Evolutionary conservation across 2,888 invertebrate genomes (phyloP), one percentile per base, ranked within the genome.

Genomic region (Adineta ricciae): DNA sequence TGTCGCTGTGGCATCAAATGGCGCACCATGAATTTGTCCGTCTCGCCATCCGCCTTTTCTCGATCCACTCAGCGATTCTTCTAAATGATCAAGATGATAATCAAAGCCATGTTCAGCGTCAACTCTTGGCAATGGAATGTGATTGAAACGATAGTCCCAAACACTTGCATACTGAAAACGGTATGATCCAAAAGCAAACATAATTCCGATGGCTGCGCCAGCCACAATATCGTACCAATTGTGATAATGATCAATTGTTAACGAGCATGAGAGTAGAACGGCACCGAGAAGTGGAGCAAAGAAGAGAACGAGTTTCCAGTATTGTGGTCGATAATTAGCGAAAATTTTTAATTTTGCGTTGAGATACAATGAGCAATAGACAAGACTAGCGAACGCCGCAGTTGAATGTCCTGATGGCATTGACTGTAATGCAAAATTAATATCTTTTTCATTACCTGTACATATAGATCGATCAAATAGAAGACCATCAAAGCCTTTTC

Each of bases 271-370:
- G 7, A 73, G 1, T 21, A 64, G 32, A 7, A 64, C 64, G 11
- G 64, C 64, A 64, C 64, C 64, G 11, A 56, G 56, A 32, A 83
- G 32, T 24, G 56, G 36, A 24, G 46, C 1, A 46, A 32, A 52
- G 32, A 56, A 83, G n/a, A 46, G n/a, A 64, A 72, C 46, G 32
- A 21, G 8, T 64, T 56, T 64, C 64, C 84, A 64, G 46, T 41
- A 56, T 83, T 83, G 52, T 36, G 38, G 54, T 56, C 36, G 52
- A 36, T 84, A 84, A 21, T 83, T 49, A 19, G 49, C 11, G 27
- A 9, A 84, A 64, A 84, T 32, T 46, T 72, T 49, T 46, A 72
- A 84, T 84, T 72, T 72, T 46, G 32, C 72, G 27, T 84, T 72
- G n/a, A 84, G 49, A 84, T 84, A 46, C 32, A 32, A 72, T 52